phyloP scores from a whole-genome alignment of 2,888 invertebrate species.

The Empis stercorea region DNA sequence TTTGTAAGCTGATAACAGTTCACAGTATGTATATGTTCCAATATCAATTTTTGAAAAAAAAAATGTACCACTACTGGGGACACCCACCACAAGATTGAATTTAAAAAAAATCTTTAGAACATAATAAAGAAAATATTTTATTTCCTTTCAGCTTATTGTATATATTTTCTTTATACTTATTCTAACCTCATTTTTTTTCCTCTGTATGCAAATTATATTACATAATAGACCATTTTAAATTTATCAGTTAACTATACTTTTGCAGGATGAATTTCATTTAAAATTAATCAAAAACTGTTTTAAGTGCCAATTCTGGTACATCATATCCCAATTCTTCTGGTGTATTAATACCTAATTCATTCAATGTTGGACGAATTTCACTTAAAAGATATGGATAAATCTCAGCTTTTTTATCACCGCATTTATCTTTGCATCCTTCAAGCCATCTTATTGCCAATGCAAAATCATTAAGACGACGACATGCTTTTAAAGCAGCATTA shows the following conservation, averaged over 20 bases:
- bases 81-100: too few relatives aligned
- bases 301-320: conserved; percentile 84
- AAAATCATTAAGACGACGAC: conserved; percentile 87
- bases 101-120: too few relatives aligned
- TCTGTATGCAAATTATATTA: neutral
- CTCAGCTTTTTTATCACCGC: conserved; percentile 56
- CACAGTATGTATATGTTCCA: too few relatives aligned
- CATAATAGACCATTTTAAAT: neutral
- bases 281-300: conserved; percentile 54
- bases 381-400: conserved; percentile 81
- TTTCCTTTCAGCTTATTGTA: too few relatives aligned
- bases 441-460: conserved; percentile 85
- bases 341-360: conserved; percentile 85
- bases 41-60: too few relatives aligned
- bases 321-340: conserved; percentile 95
- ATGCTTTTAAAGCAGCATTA: conserved; percentile 75
- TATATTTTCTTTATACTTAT: too few relatives aligned
- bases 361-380: conserved; percentile 83
- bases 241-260: conserved; percentile 6
- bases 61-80: too few relatives aligned
- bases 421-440: conserved; percentile 84
- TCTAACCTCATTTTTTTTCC: too few relatives aligned
- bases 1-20: too few relatives aligned
- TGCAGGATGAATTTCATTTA: conserved; percentile 16
- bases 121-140: too few relatives aligned